Base-by-base conservation (phyloP, 2,797 vertebrate genomes). In the Linurgus olivaceus region DNA sequence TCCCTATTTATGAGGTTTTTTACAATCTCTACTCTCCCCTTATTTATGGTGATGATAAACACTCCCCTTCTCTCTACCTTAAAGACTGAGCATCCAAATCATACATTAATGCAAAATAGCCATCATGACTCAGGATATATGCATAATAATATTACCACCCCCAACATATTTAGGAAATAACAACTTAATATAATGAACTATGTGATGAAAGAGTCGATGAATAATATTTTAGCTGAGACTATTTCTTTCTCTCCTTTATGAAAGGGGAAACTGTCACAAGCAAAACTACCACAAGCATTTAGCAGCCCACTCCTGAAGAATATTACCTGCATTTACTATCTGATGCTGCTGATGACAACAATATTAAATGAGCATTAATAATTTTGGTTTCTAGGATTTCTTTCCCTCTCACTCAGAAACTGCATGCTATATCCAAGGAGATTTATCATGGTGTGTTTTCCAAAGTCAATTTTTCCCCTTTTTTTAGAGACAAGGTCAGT, bases 401-500 rank as follows among this genome's bases (percentile, higher is more conserved):
- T 81, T 68, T 91, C 63, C 13, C 9, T 67, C 61, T 74, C 45
- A 61, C 26, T 10, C 70, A 70, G 73, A 23, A 40, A 29, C 31
- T 40, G 38, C 28, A 51, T 40, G 26, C 9, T 94, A 79, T 54
- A 76, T 47, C 67, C 80, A 40, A 84, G 59, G 55, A 71, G 63
- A 61, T 92, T 88, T 85, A 57, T 81, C 13, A 2, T 44, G 66
- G 77, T 3, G 3, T 61, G 58, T 77, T 91, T 91, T 74, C 83
- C 12, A 25, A 86, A 57, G 83, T 63, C 45, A 86, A 6, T 74
- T 95, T 88, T 86, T 31, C 75, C 83, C 52, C 86, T 91, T 95
- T 77, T 77, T 80, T 94, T 93, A 92, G 63, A 91, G 93, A 86
- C 91, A 86, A 92, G 88, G 85, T 71, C 86, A 82, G 90, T 90